Percentiles rank a stretch among this genome's conserved stretches.
Evolutionary conservation across 2,888 invertebrate species (phyloP).

Genomic region (Ophion obscuratus): DNA sequence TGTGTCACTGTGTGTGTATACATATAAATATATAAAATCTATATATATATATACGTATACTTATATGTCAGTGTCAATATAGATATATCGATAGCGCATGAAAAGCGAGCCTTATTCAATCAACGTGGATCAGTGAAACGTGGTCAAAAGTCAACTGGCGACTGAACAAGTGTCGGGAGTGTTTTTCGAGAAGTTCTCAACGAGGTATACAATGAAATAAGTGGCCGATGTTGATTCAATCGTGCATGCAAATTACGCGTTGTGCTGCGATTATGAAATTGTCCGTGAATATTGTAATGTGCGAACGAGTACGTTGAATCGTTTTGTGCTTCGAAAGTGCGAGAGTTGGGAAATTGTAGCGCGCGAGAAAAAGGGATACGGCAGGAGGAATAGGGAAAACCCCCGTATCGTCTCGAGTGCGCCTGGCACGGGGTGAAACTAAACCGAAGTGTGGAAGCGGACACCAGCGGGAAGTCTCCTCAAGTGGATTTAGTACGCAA

Average conservation of each 20-base stretch:
- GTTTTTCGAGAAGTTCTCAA: slow-evolving; percentile 30
- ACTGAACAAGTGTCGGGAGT: slow-evolving; percentile 36
- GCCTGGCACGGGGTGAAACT: slow-evolving; percentile 55
- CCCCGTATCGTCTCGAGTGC: not conserved
- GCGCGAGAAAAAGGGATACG: slow-evolving; percentile 39
- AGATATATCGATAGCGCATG: not conserved
- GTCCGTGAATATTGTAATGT: slow-evolving; percentile 22
- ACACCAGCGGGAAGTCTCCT: slow-evolving; percentile 48
- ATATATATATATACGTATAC: not conserved
- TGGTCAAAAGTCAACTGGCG: slow-evolving; percentile 27
- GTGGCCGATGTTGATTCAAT: slow-evolving; percentile 53
- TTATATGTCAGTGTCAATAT: not conserved
- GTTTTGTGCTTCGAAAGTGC: slow-evolving; percentile 26
- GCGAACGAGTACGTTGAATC: slow-evolving; percentile 29
- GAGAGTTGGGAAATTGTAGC: slow-evolving; percentile 32
- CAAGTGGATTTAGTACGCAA: slow-evolving; percentile 64
- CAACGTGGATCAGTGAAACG: slow-evolving; percentile 28
- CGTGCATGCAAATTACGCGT: slow-evolving; percentile 34
- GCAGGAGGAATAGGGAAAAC: slow-evolving; percentile 30
- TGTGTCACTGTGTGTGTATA: not conserved
- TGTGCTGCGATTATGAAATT: slow-evolving; percentile 39
- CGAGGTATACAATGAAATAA: slow-evolving; percentile 37
- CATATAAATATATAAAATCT: not conserved
- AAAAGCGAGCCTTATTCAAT: slow-evolving; percentile 27
- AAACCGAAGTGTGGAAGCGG: slow-evolving; percentile 59